Conservation (phyloP, 2,888 invertebrate genomes). For the Petrolisthes cinctipes region DNA sequence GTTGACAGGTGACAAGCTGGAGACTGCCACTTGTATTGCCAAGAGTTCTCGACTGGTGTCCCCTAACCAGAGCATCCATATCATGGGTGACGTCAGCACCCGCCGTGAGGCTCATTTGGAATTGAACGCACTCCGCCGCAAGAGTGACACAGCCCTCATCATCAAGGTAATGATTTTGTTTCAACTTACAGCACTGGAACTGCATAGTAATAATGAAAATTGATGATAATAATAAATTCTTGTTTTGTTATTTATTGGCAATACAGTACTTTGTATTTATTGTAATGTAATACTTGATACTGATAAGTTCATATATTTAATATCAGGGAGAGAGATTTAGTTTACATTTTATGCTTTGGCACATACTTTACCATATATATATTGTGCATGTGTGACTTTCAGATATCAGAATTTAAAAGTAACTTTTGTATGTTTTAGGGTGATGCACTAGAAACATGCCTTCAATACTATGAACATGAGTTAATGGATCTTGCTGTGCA, state of each 20-base stretch:
- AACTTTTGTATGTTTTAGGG: conserved; percentile 70
- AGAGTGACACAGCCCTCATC: conserved; percentile 76
- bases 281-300: not conserved
- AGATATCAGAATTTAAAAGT: not conserved
- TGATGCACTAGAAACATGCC: conserved; percentile 79
- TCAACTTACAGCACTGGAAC: too few relatives aligned
- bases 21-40: conserved; percentile 98
- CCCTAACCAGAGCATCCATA: conserved; percentile 82
- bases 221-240: too few relatives aligned
- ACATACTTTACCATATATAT: not conserved
- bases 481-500: conserved; percentile 81
- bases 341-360: not conserved
- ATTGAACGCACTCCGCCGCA: conserved; percentile 75
- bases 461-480: conserved; percentile 81
- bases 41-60: conserved; percentile 93
- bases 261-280: too few relatives aligned
- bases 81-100: conserved; percentile 80
- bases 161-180: conserved; percentile 71
- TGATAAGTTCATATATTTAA: not conserved
- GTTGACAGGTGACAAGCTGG: conserved; percentile 84
- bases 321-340: not conserved
- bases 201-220: too few relatives aligned
- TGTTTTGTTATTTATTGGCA: too few relatives aligned
- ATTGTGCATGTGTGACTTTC: not conserved
- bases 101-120: conserved; percentile 77